These are phyloP conservation scores for Neofelis nebulosa DNA, from an alignment of 2,113 vertebrate genomes.

Conservation along the genomic window DNA sequence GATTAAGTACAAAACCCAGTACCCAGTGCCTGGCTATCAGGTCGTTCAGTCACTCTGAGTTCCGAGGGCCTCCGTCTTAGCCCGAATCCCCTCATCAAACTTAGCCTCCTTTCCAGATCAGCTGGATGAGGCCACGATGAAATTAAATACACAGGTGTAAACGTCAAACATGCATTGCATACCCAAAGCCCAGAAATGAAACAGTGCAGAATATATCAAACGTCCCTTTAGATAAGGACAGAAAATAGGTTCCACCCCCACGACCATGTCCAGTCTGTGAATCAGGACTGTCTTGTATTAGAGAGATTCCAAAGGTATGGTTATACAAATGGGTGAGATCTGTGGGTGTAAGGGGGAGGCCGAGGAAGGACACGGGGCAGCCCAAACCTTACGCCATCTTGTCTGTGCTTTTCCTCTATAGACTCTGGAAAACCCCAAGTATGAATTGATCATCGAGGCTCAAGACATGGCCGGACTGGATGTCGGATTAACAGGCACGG, in stretches of 20 bases:
- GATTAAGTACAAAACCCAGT: background rate
- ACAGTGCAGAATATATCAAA: background rate
- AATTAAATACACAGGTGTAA: background rate
- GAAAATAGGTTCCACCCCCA: background rate
- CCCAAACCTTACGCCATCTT: background rate
- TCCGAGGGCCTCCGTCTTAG: background rate
- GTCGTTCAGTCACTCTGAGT: background rate
- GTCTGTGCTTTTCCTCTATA: constrained; percentile 73
- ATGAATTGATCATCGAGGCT: constrained; percentile 95
- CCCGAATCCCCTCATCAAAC: background rate
- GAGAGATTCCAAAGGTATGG: background rate
- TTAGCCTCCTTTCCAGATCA: background rate
- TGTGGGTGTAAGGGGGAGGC: background rate
- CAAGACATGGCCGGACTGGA: constrained; percentile 97
- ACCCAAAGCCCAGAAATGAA: background rate
- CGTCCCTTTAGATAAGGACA: background rate
- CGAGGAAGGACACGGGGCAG: too few species aligned
- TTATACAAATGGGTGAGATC: fast-evolving
- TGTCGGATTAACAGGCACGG: constrained; percentile 95
- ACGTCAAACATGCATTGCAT: background rate
- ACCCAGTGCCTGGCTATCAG: background rate
- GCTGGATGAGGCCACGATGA: background rate
- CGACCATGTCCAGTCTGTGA: background rate
- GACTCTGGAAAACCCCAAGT: constrained; percentile 95
- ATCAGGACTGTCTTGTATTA: background rate